Base-by-base conservation (phyloP, 2,888 invertebrate genomes). In the Andrena fulva region DNA sequence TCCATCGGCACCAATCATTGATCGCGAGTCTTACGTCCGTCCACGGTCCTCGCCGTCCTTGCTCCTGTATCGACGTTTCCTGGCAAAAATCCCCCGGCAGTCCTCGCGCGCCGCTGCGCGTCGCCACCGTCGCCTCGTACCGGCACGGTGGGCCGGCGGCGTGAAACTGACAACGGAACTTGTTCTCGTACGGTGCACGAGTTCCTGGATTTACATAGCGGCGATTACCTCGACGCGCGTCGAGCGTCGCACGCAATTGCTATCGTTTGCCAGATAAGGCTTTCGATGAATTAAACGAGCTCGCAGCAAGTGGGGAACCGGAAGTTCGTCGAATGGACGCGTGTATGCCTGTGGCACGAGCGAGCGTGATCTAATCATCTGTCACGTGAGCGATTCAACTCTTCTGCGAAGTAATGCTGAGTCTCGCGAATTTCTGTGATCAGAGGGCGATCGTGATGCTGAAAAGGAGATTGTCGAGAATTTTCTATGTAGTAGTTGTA, bases 71-170 rank as follows among this genome's bases (percentile, higher is more conserved):
- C 69, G 24, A 54, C 48, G 27, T 78, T 73, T 50, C 68, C 29
- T 60, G n/a, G 54, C 27, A 78, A 86, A 74, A 83, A 80, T 69
- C 31, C 73, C 4, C 29, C 42, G 20, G 52, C 8, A 73, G 67
- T 70, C 52, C 70, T 78, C 76, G 70, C 59, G 50, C 20, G 35
- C 12, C 29, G 27, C 5, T 4, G n/a, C 10, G 6, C 66, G 12
- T 20, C 56, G 35, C 16, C 35, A n/a, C n/a, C 33, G 8, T 16
- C 20, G 4, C 20, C 31, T n/a, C 29, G n/a, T 42, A 48, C 12
- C 12, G 42, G 16, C 42, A 42, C 42, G 16, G 42, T 42, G 42
- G 42, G 16, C 42, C 42, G 54, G 6, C 35, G 24, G 35, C 16
- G 52, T 54, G 33, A 59, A 64, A 24, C 56, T 50, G 33, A 20